These are phyloP conservation scores for Bathybates hornii DNA, from an alignment of 2,113 vertebrate genomes.

Conservation along the genomic window DNA sequence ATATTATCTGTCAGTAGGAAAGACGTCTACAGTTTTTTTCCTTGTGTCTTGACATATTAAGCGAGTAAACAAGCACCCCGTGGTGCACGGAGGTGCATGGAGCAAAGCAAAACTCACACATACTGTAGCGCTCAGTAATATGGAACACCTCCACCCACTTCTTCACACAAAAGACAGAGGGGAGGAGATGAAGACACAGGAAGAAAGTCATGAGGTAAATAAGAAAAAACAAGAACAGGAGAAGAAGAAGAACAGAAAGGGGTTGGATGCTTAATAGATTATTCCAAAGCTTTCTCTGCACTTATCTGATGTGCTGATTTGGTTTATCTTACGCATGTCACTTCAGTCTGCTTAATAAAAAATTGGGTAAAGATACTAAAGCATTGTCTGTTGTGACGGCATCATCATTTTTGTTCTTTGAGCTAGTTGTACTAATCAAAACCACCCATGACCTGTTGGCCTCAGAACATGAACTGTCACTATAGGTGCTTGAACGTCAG, in stretches of 20 bases:
- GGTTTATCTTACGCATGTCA: neutral
- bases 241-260: neutral
- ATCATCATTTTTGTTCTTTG: neutral
- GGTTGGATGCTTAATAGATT: neutral
- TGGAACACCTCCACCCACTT: neutral
- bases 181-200: neutral
- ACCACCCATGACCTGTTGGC: neutral
- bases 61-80: slow-evolving; percentile 27
- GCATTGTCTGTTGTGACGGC: neutral
- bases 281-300: neutral
- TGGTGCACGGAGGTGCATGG: neutral
- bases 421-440: neutral
- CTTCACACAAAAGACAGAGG: neutral
- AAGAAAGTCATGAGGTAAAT: neutral
- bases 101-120: neutral
- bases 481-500: neutral
- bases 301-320: neutral
- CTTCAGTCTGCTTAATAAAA: neutral
- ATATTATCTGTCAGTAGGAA: slow-evolving; percentile 8
- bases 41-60: slow-evolving; percentile 14
- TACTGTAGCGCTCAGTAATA: neutral
- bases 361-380: neutral
- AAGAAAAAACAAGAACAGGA: neutral
- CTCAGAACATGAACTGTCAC: neutral
- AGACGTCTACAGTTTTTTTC: neutral